Percentiles rank a stretch among this genome's conserved stretches.
phyloP scores from a whole-genome alignment of 2,113 vertebrate species.

The Protobothrops flavoviridis region DNA sequence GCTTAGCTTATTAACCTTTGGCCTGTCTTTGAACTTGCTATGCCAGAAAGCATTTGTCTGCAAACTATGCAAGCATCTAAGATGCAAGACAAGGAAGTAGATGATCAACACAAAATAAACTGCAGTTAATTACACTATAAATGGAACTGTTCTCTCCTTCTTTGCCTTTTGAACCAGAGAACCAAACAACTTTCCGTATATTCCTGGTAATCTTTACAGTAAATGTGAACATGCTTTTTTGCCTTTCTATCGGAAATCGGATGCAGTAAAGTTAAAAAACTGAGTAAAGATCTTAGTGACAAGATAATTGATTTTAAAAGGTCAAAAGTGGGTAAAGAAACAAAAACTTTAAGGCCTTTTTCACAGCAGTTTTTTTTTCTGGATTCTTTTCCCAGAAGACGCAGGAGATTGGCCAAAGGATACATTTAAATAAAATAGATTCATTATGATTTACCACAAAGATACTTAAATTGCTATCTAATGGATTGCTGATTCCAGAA shows the following conservation, averaged over 20 bases:
- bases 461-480: background rate
- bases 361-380: slow-evolving; percentile 12
- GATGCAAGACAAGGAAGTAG: background rate
- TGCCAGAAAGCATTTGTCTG: background rate
- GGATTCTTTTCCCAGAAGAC: slow-evolving; percentile 28
- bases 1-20: background rate
- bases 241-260: slow-evolving; percentile 1
- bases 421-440: background rate
- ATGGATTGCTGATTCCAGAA: background rate
- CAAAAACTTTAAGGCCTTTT: slow-evolving; percentile 29
- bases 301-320: slow-evolving; percentile 27
- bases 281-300: slow-evolving; percentile 40
- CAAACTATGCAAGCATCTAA: background rate
- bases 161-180: background rate
- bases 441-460: slow-evolving; percentile 7
- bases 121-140: background rate
- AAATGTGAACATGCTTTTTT: background rate
- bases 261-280: slow-evolving; percentile 47
- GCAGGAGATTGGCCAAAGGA: slow-evolving; percentile 15
- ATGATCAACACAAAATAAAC: background rate
- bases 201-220: background rate
- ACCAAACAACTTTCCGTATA: background rate
- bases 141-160: background rate
- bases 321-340: slow-evolving; percentile 45
- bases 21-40: background rate